Conservation (phyloP, 2,888 invertebrate genomes). For the Cataglyphis cursor region DNA sequence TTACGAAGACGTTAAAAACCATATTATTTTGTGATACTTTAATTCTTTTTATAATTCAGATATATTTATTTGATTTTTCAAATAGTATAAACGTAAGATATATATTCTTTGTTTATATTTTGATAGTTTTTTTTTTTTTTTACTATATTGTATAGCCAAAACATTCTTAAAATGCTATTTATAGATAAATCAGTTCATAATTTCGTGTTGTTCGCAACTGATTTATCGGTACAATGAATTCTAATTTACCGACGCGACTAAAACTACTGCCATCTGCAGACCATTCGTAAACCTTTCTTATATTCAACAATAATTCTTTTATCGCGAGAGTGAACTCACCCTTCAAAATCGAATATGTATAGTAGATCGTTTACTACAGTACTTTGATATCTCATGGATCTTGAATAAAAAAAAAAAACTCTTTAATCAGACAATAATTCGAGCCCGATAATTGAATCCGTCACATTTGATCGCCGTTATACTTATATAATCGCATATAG, state of each 20-base stretch:
- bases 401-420: background rate
- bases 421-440: background rate
- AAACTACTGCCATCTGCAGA: conserved; percentile 40
- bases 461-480: background rate
- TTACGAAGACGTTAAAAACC: too few relatives aligned
- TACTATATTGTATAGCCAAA: too few relatives aligned
- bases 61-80: too few relatives aligned
- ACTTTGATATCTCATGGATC: background rate
- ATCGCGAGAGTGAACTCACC: background rate
- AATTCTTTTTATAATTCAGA: too few relatives aligned
- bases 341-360: background rate
- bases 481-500: background rate
- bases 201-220: background rate
- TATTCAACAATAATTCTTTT: background rate
- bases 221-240: background rate
- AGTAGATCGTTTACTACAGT: background rate
- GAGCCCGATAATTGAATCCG: background rate
- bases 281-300: background rate
- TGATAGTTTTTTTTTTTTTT: too few relatives aligned
- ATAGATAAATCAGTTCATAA: background rate
- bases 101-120: too few relatives aligned
- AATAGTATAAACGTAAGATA: too few relatives aligned
- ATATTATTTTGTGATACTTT: too few relatives aligned
- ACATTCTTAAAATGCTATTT: background rate
- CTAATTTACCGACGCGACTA: background rate